Conservation (phyloP, 2,113 vertebrate species). For the Mirza zaza region DNA sequence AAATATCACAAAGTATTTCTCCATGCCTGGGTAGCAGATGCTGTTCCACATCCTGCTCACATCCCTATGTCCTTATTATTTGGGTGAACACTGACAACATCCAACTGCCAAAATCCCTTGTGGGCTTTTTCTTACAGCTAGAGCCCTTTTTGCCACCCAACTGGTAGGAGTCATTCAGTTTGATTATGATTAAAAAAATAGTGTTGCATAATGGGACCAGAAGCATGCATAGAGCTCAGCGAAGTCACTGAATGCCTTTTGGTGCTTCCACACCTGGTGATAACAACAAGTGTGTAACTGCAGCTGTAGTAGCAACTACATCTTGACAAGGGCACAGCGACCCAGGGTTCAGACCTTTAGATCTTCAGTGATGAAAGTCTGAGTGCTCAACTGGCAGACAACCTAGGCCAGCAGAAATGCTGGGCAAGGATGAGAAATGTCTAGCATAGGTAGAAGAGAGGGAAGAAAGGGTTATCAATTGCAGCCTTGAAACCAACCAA, state of each 20-base stretch:
- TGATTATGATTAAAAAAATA: background rate
- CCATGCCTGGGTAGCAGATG: background rate
- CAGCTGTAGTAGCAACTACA: fast-evolving
- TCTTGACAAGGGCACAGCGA: no score
- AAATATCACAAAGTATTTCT: background rate
- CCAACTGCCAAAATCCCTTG: background rate
- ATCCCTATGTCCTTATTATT: background rate
- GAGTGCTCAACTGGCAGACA: background rate
- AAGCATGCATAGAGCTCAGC: background rate
- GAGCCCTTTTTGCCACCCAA: background rate
- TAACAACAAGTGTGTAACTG: background rate
- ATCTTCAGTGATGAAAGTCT: background rate
- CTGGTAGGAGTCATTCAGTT: background rate
- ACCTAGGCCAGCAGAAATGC: background rate
- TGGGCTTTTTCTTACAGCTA: background rate
- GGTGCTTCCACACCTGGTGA: background rate
- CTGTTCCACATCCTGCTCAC: background rate
- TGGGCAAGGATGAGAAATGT: no score
- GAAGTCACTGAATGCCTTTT: background rate
- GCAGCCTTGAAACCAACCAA: background rate
- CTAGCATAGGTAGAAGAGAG: background rate
- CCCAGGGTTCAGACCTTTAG: background rate
- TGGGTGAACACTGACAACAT: background rate
- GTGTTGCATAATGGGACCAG: background rate
- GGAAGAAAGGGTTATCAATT: background rate